Base-by-base conservation (phyloP, 37 sponge, comb jelly and placozoan species). In the Aplysina aerophoba region DNA sequence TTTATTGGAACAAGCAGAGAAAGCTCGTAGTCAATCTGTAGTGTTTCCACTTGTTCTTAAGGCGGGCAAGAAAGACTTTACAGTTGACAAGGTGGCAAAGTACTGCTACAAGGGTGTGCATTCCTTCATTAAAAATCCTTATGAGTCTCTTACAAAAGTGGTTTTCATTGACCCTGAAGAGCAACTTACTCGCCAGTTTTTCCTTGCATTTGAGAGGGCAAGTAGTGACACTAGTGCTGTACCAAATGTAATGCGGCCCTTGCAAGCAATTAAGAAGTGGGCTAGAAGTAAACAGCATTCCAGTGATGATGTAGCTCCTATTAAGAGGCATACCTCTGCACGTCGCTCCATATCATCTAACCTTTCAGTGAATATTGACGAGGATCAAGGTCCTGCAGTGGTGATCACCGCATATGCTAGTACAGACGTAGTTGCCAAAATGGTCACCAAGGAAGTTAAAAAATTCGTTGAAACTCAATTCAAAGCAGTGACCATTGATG, bases 1-100 rank as follows among this genome's bases (percentile, higher is more conserved):
- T 17, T 87, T 88, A 35, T 35, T 91, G 13, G 33, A 91, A 15
- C 11, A 59, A 60, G 85, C 88, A 63, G 85, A 81, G 20, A 38
- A 61, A 3, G 40, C 40, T 4, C 80, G 71, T 12, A 54, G 36
- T 56, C 50, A 77, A 12, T 86, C 91, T 15, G 87, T 90, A 33
- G 62, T 87, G 17, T 83, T 87, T 50, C 87, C 91, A 38, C 84
- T 80, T 27, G 78, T 8, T 44, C 50, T 90, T 80, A 84, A 80
- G 16, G 86, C 87, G 30, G 91, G 87, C 17, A 62, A 24, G 16
- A 21, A 75, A 28, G 41, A 25, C 24, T 86, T 56, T 40, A 36
- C 86, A 54, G 55, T 83, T 66, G 65, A 73, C 4, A 36, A 34
- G 25, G 82, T 83, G 74, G 90, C 90, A 0, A 61, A 59, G 37